Evolutionary conservation across 2,888 invertebrate genomes (phyloP), one percentile per base, ranked within the genome.

Genomic region (Nemotelus nigrinus): DNA sequence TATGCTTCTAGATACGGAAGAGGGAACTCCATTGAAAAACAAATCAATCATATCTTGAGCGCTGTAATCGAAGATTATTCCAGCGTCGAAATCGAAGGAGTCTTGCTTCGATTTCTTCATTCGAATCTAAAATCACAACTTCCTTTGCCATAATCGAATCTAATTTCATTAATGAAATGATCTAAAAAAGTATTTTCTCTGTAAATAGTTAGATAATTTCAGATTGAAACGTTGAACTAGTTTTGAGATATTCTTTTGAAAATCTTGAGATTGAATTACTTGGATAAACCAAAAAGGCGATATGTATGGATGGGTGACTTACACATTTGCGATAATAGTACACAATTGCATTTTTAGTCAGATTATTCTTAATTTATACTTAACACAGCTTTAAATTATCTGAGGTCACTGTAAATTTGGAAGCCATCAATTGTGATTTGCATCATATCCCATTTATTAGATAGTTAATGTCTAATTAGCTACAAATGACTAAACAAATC

Each of bases 1-100:
- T 78, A 80, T 80, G 63, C 25, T 25, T 25, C 25, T 25, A 25
- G 80, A 77, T 5, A 79, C 83, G n/a, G 87, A 88, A 80, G 87
- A 88, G 81, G 85, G 84, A 6, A 81, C 86, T 72, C 88, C 89
- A 2, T 83, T 89, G 8, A 88, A 88, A 77, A 85, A 50, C 78
- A 81, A 78, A 68, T 67, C 77, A n/a, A 77, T 77, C 48, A 48
- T 10, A 7, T 43, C 76, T 55, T 76, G 57, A 76, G 25, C 25
- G 25, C 25, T 25, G 25, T 25, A 1, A 25, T 25, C 25, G 57
- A 41, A 4, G 60, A 25, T 60, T 39, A n/a, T 41, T 41, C 41
- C 39, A 60, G 3, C 41, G 41, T 60, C 60, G 25, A 60, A 25
- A 25, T 25, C 25, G 25, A 25, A 25, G 25, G 25, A 25, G 25